Conservation (phyloP, 2,113 vertebrate species). For the Siniperca chuatsi region DNA sequence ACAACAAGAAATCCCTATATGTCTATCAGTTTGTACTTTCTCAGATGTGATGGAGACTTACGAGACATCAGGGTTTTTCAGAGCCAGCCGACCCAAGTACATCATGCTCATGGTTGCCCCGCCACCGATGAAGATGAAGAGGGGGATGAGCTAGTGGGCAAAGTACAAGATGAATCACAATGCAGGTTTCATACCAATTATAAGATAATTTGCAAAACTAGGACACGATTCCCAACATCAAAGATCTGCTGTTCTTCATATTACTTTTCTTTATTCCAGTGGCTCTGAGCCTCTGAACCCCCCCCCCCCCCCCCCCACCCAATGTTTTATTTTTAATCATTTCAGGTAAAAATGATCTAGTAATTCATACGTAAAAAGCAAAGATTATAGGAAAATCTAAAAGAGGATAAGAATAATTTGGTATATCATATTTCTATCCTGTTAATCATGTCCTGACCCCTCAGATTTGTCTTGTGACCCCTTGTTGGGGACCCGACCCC, state of each 20-base stretch:
- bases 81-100: slow-evolving; percentile 88
- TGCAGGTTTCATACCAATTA: neutral
- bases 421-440: no score
- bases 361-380: neutral
- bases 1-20: neutral
- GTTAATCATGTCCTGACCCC: neutral
- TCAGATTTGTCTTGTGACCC: neutral
- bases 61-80: slow-evolving; percentile 93
- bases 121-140: slow-evolving; percentile 92
- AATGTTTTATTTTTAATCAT: neutral
- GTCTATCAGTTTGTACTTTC: neutral
- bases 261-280: neutral
- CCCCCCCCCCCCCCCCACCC: no score
- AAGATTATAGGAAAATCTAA: neutral
- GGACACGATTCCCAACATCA: neutral
- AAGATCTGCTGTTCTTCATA: neutral
- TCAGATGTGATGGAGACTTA: slow-evolving; percentile 72
- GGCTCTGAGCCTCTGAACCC: no score
- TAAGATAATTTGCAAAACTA: neutral
- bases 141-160: slow-evolving; percentile 89
- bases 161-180: neutral
- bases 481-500: neutral
- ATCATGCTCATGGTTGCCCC: slow-evolving; percentile 87
- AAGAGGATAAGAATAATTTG: neutral
- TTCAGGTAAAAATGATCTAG: no score